phyloP scores from a whole-genome alignment of 2,113 vertebrate genomes.

The Muscicapa adusta region DNA sequence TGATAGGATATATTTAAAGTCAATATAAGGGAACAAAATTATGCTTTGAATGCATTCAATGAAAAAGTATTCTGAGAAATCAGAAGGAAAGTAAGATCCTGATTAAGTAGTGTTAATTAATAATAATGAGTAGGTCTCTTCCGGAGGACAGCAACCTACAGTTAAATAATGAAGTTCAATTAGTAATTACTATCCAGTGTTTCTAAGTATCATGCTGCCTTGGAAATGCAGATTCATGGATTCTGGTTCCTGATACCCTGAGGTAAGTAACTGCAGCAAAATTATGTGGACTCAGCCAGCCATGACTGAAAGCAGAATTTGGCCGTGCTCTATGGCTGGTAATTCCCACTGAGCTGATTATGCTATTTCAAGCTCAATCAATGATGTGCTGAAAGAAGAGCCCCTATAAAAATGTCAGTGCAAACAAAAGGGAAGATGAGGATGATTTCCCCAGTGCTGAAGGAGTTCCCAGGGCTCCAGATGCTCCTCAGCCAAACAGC shows the following conservation, averaged over 20 bases:
- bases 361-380: constrained; percentile 14
- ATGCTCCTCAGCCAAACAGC: neutral
- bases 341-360: constrained; percentile 36
- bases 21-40: neutral
- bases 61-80: neutral
- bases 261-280: neutral
- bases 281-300: neutral
- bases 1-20: neutral
- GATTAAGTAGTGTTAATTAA: neutral
- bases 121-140: neutral
- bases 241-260: neutral
- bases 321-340: neutral
- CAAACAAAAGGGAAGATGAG: constrained; percentile 27
- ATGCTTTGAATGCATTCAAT: neutral
- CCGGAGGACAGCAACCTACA: neutral
- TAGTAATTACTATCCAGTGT: neutral
- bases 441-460: neutral
- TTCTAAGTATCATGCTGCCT: neutral
- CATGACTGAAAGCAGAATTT: neutral
- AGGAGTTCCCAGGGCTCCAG: neutral
- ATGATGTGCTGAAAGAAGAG: constrained; percentile 13
- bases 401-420: constrained; percentile 25
- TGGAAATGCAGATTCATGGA: neutral
- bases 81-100: neutral
- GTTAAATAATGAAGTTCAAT: neutral